Evolutionary conservation across 2,113 vertebrate genomes (phyloP).

Genomic region (Dipodomys stephensi): DNA sequence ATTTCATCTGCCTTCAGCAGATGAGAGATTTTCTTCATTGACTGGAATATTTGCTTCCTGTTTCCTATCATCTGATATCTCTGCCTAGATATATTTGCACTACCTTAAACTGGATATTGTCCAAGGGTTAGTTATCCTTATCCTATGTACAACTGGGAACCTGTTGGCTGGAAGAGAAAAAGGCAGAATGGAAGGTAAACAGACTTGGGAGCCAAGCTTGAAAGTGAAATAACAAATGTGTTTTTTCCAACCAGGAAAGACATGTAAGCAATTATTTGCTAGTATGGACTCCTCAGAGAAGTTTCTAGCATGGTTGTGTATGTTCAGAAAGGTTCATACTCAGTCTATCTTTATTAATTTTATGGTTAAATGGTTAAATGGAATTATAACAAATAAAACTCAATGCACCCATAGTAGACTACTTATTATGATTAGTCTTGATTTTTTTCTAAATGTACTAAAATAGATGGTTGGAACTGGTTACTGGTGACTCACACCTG

Average conservation of each 20-base stretch:
- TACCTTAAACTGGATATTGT: background rate
- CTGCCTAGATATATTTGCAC: constrained; percentile 15
- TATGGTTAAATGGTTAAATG: constrained; percentile 47
- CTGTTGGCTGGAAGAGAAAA: constrained; percentile 15
- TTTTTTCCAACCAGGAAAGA: constrained; percentile 15
- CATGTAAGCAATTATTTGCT: background rate
- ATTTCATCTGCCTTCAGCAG: background rate
- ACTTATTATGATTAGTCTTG: background rate
- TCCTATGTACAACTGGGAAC: background rate
- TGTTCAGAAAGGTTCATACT: background rate
- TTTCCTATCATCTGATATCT: constrained; percentile 28
- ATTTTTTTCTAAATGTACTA: no score
- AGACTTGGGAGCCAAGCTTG: background rate
- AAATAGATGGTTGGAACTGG: no score
- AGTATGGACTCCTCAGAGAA: background rate
- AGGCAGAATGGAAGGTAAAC: background rate
- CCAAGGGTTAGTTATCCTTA: constrained; percentile 43
- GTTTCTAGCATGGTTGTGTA: background rate
- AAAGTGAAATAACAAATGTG: background rate
- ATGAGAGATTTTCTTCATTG: background rate
- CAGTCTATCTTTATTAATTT: background rate
- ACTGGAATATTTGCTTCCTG: background rate
- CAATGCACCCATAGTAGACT: background rate
- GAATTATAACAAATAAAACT: constrained; percentile 33
- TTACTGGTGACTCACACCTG: no score